Base-by-base conservation (phyloP, 2,888 invertebrate species). In the Pollenia angustigena region DNA sequence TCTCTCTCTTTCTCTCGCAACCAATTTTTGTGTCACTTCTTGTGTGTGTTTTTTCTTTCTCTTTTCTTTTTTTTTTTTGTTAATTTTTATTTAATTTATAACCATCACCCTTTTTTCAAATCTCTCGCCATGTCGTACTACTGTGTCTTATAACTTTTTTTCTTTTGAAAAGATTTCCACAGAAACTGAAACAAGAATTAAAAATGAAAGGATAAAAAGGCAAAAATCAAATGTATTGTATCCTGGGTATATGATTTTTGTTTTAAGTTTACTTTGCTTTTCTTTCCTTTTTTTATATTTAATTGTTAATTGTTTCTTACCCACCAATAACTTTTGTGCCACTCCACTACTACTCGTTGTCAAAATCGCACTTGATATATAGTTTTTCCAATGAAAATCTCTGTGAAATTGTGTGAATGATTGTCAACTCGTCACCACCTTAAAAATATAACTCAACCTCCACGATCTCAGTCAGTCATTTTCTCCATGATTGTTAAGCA, bases 391-490 rank as follows among this genome's bases (percentile, higher is more conserved):
- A 18, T 8, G 16, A 60, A 56, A 56, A 44, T 68, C 14, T 40
- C 46, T 81, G 42, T 74, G 56, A 75, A 75, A 52, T 23, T 75
- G 66, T 75, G 50, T 81, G 81, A 81, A 81, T 81, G 81, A 68
- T 68, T 75, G 68, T 81, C 56, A 80, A 6, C 18, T 48, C 40
- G 46, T 11, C 50, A 44, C 48, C 46, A 71, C 40, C 56, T 11
- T n/a, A 58, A 8, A 32, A 46, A 48, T n/a, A 44, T 9, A 32
- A 18, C 40, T 48, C 12, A 56, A 56, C 1, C 64, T 50, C 16
- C 66, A 50, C 56, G 23, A 66, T n/a, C 16, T 81, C 50, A 64
- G 56, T 56, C 66, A 60, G 8, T 50, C 58, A 56, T 66, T 46
- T 72, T 46, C 16, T 18, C 9, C 42, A 40, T 64, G 56, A 11